These are phyloP conservation scores for Bombyx mandarina DNA, from an alignment of 1,140 invertebrate genomes.

Conservation along the genomic window DNA sequence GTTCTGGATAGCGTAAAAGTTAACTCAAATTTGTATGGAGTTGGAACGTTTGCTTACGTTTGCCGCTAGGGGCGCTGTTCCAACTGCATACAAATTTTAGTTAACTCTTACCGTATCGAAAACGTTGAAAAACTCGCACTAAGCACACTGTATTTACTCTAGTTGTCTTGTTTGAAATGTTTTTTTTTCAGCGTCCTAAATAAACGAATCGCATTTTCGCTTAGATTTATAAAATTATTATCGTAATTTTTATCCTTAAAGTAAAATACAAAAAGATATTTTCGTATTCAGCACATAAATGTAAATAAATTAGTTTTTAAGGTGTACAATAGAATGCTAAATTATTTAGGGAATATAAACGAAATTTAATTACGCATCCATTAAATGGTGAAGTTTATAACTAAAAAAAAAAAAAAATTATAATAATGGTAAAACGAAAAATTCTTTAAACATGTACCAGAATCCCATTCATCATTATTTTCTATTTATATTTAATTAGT, in stretches of 20 bases:
- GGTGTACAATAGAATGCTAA: constrained; percentile 45
- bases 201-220: constrained; percentile 24
- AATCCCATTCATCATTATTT: too few relatives aligned
- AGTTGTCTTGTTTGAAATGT: neutral
- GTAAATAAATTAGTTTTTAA: constrained; percentile 42
- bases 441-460: too few relatives aligned
- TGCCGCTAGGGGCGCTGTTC: too few relatives aligned
- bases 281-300: constrained; percentile 32
- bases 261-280: constrained; percentile 21
- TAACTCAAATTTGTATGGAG: too few relatives aligned
- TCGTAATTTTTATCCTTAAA: too few relatives aligned
- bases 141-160: neutral
- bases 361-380: constrained; percentile 23
- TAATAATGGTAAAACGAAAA: too few relatives aligned
- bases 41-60: too few relatives aligned
- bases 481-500: too few relatives aligned
- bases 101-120: too few relatives aligned
- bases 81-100: neutral
- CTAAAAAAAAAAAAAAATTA: too few relatives aligned
- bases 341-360: constrained; percentile 22
- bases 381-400: constrained; percentile 24
- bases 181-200: constrained; percentile 20
- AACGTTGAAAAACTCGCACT: too few relatives aligned
- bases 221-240: constrained; percentile 15
- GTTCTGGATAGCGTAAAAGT: too few relatives aligned